Conservation (phyloP, 2,113 vertebrate species). For the Carollia perspicillata region DNA sequence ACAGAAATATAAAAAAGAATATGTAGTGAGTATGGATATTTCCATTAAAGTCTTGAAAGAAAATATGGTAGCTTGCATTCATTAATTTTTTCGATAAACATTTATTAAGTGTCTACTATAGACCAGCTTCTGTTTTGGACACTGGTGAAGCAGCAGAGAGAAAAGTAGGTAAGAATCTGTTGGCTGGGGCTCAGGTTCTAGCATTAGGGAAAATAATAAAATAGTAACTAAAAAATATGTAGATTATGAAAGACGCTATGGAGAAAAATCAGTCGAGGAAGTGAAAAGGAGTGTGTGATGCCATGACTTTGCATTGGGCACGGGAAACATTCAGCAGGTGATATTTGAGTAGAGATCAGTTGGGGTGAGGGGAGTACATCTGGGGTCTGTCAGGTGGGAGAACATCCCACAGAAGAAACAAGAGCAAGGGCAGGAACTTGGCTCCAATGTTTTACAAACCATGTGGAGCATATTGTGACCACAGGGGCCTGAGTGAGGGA, state of each 20-base stretch:
- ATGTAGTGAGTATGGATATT: neutral
- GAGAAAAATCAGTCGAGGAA: neutral
- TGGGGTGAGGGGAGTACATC: neutral
- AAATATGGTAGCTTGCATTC: neutral
- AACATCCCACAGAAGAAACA: neutral
- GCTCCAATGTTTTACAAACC: neutral
- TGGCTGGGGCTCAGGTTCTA: neutral
- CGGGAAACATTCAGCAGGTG: neutral
- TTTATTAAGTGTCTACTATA: neutral
- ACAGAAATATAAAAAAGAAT: neutral
- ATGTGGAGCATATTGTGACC: neutral
- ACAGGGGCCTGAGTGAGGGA: neutral
- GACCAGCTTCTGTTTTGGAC: neutral
- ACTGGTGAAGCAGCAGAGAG: neutral
- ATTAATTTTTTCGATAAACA: neutral
- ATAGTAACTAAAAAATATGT: neutral
- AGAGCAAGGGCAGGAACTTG: neutral
- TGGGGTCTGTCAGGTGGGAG: neutral
- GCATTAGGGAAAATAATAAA: neutral
- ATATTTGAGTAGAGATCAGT: neutral
- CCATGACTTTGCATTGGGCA: neutral
- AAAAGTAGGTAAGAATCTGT: neutral
- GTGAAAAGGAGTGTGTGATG: neutral
- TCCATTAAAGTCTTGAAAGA: neutral
- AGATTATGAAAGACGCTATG: neutral